Conservation (phyloP, 2,888 invertebrate genomes). For the Agriotes lineatus region DNA sequence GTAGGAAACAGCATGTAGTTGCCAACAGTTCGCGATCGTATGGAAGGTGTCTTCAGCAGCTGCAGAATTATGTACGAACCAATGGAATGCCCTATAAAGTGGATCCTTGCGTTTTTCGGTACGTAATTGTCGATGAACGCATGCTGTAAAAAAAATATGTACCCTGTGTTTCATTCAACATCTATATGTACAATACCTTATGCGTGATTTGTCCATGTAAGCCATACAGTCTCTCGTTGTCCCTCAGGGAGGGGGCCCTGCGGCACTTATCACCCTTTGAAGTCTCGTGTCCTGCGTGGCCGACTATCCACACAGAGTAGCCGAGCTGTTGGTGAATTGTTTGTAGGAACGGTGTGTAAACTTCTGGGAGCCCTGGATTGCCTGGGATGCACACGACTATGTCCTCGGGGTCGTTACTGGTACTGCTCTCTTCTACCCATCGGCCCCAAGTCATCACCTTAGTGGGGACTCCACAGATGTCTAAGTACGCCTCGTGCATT, state of each 20-base stretch:
- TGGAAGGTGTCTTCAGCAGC: constrained; percentile 71
- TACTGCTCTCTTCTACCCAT: constrained; percentile 74
- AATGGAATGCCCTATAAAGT: too few relatives aligned
- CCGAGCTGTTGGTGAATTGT: constrained; percentile 73
- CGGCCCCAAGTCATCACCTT: constrained; percentile 80
- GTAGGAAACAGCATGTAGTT: constrained; percentile 88
- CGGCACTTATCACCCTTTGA: constrained; percentile 61
- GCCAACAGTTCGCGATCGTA: too few relatives aligned
- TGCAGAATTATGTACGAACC: constrained; percentile 83
- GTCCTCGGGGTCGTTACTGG: constrained; percentile 68
- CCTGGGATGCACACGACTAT: constrained; percentile 84
- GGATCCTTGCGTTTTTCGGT: too few relatives aligned
- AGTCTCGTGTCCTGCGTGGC: constrained; percentile 87
- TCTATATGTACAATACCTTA: constrained; percentile 77
- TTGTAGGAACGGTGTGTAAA: constrained; percentile 81
- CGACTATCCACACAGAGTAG: constrained; percentile 83
- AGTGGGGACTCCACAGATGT: constrained; percentile 78
- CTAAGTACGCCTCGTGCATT: constrained; percentile 67
- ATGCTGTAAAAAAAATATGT: too few relatives aligned
- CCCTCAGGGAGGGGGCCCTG: constrained; percentile 67
- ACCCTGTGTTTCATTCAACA: too few relatives aligned
- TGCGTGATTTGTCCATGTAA: constrained; percentile 84
- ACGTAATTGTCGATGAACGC: constrained; percentile 79
- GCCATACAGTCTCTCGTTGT: constrained; percentile 75
- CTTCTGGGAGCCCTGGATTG: constrained; percentile 89